Percentiles rank a stretch among this genome's conserved stretches.
phyloP scores from a whole-genome alignment of 2,797 vertebrate genomes.

The Lindbergichthys nudifrons region DNA sequence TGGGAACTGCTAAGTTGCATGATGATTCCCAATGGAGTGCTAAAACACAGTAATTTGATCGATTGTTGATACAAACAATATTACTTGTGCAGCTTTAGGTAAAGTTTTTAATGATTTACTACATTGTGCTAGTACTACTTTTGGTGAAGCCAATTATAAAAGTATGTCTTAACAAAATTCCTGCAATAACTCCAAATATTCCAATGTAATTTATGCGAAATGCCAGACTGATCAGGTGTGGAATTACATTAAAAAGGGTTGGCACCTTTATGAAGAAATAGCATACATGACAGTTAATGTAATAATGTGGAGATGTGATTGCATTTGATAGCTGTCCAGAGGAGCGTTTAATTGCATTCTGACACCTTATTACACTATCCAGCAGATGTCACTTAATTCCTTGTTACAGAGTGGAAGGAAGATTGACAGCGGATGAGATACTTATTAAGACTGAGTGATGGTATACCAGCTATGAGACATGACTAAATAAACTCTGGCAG shows the following conservation, averaged over 20 bases:
- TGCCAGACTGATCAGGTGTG: not conserved
- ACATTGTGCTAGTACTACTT: not conserved
- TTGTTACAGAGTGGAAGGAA: slow-evolving; percentile 34
- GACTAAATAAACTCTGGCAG: slow-evolving; percentile 42
- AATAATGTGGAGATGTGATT: slow-evolving; percentile 59
- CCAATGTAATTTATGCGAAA: not conserved
- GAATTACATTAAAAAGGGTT: slow-evolving; percentile 26
- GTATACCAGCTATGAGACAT: slow-evolving; percentile 29
- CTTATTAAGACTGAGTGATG: slow-evolving; percentile 56
- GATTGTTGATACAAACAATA: not conserved
- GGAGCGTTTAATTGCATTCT: slow-evolving; percentile 47
- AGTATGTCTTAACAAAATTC: not conserved
- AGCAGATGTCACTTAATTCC: slow-evolving; percentile 64
- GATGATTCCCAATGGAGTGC: no score
- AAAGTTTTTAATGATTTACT: not conserved
- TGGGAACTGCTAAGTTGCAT: no score
- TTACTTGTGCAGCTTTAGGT: no score
- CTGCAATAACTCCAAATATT: not conserved
- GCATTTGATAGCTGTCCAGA: slow-evolving; percentile 48
- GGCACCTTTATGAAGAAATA: slow-evolving; percentile 27
- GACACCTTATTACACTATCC: slow-evolving; percentile 58
- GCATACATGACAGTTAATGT: slow-evolving; percentile 49
- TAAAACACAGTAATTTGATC: not conserved
- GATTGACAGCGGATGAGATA: slow-evolving; percentile 46
- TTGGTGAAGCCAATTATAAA: not conserved